phyloP scores from a whole-genome alignment of 2,888 invertebrate genomes.

The Oxycera nigricornis region DNA sequence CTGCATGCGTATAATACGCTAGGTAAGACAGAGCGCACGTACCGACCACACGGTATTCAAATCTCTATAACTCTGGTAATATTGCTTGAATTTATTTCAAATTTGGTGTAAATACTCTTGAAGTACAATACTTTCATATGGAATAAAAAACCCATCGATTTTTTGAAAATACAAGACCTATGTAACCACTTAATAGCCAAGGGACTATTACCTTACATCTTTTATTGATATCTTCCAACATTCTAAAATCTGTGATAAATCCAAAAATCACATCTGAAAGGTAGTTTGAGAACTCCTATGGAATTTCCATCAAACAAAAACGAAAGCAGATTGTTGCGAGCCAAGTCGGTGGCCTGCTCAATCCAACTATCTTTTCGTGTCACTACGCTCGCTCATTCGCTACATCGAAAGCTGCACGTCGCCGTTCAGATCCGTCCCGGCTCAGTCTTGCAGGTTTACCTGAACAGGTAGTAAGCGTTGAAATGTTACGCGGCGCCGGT shows the following conservation, averaged over 20 bases:
- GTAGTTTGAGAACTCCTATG: constrained; percentile 5
- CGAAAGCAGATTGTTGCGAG: constrained; percentile 11
- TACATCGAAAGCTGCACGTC: neutral
- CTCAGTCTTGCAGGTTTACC: constrained; percentile 30
- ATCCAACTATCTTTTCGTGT: constrained; percentile 22
- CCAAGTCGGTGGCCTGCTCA: neutral
- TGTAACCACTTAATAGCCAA: no score
- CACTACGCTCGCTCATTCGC: constrained; percentile 10
- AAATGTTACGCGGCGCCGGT: neutral
- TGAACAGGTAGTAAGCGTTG: constrained; percentile 17
- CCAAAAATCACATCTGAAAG: neutral
- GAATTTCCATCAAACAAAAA: constrained; percentile 15
- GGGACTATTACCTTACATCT: no score
- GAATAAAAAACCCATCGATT: no score
- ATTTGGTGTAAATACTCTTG: no score
- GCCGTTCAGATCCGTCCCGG: neutral
- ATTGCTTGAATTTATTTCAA: no score
- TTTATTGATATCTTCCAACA: no score
- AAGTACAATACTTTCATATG: no score
- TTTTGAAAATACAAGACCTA: no score
- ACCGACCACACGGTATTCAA: no score
- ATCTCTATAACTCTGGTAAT: no score
- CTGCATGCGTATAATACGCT: no score
- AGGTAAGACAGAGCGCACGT: no score
- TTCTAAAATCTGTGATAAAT: neutral